phyloP scores from a whole-genome alignment of 2,888 invertebrate species.

The Epinotia ramella region DNA sequence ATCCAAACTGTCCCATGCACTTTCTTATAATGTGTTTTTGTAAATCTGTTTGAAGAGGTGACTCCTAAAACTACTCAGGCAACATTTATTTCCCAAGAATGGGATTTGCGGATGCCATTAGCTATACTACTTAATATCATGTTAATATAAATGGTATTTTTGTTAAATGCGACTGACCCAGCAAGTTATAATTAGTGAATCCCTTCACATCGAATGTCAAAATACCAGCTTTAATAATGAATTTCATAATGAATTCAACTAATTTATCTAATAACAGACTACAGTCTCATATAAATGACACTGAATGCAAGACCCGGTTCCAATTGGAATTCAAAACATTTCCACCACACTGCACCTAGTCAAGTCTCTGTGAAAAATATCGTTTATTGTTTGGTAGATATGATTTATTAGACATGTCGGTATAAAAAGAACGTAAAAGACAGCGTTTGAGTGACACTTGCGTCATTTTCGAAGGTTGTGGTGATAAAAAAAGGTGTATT shows the following conservation, averaged over 20 bases:
- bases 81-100: too few relatives aligned
- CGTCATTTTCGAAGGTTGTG: slow-evolving; percentile 12
- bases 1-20: too few relatives aligned
- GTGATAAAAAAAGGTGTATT: slow-evolving; percentile 44
- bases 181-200: not conserved
- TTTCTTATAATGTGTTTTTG: too few relatives aligned
- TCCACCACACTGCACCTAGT: slow-evolving; percentile 24
- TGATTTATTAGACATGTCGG: slow-evolving; percentile 16
- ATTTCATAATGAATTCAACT: not conserved
- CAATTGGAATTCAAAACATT: slow-evolving; percentile 29
- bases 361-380: slow-evolving; percentile 29
- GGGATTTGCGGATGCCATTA: too few relatives aligned
- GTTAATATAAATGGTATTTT: too few relatives aligned
- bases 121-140: too few relatives aligned
- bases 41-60: too few relatives aligned
- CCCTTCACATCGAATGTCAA: not conserved
- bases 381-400: slow-evolving; percentile 35
- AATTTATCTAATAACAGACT: slow-evolving; percentile 7
- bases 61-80: too few relatives aligned
- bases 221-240: not conserved
- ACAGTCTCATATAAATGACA: slow-evolving; percentile 14
- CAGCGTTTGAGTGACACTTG: not conserved
- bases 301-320: slow-evolving; percentile 7
- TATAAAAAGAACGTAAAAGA: slow-evolving; percentile 1
- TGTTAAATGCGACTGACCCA: too few relatives aligned